Conservation (phyloP, 30 jellyfish, hydroid and myxozoan species). For the Catostylus mosaicus region DNA sequence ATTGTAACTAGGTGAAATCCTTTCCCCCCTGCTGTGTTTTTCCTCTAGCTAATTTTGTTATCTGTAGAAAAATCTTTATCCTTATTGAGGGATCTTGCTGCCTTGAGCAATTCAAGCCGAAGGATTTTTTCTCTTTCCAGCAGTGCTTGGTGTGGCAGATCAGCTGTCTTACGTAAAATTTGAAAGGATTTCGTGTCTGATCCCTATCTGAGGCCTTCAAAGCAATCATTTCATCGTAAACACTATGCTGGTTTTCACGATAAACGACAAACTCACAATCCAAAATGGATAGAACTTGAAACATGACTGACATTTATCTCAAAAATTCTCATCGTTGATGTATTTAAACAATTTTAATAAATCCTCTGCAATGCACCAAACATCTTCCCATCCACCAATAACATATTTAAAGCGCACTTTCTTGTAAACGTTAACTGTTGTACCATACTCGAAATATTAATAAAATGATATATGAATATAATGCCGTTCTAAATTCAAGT, state of each 20-base stretch:
- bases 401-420: too few species aligned
- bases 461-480: too few species aligned
- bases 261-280: not conserved
- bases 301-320: too few species aligned
- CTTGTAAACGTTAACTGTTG: too few species aligned
- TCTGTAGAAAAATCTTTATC: not conserved
- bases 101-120: not conserved
- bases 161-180: not conserved
- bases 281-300: not conserved
- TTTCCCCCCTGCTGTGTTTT: not conserved
- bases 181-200: not conserved
- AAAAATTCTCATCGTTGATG: too few species aligned
- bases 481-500: too few species aligned
- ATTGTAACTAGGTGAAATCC: not conserved
- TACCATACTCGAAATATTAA: too few species aligned
- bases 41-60: not conserved
- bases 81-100: not conserved
- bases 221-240: not conserved
- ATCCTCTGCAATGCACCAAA: too few species aligned
- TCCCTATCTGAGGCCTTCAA: not conserved
- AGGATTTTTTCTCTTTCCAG: not conserved
- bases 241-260: not conserved
- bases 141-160: constrained; percentile 18
- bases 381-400: too few species aligned
- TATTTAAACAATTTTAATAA: too few species aligned